Conservation (phyloP, 2,797 vertebrate genomes). For the Falco cherrug region DNA sequence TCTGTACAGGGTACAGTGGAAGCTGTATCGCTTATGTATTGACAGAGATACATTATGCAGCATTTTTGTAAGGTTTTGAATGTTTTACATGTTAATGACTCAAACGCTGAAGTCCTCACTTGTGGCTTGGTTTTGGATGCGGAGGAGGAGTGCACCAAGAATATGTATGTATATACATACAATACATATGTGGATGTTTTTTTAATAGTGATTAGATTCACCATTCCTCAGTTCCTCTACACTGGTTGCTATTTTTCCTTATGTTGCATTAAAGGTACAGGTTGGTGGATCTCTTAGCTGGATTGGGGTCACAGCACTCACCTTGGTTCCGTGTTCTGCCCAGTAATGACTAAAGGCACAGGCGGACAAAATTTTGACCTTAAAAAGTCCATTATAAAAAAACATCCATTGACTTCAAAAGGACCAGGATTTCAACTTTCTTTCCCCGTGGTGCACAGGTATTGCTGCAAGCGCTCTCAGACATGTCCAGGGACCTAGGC, state of each 20-base stretch:
- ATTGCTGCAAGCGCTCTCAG: not conserved
- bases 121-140: not conserved
- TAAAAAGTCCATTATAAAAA: not conserved
- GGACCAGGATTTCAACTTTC: not conserved
- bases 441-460: not conserved
- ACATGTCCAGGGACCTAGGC: not conserved
- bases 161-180: not conserved
- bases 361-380: not conserved
- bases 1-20: not conserved
- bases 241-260: not conserved
- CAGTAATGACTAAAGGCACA: not conserved
- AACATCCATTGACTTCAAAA: not conserved
- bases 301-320: not conserved
- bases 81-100: not conserved
- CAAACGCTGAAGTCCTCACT: not conserved
- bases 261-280: not conserved
- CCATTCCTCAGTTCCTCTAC: not conserved
- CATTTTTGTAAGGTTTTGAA: not conserved
- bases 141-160: not conserved
- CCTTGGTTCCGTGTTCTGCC: not conserved
- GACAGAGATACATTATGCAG: not conserved
- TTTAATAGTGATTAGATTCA: not conserved
- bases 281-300: not conserved
- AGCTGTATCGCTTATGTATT: not conserved
- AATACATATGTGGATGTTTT: not conserved